Evolutionary conservation across 2,113 vertebrate species (phyloP), one percentile per base, ranked within the genome.

Genomic region (Dolichallabes microphthalmus): DNA sequence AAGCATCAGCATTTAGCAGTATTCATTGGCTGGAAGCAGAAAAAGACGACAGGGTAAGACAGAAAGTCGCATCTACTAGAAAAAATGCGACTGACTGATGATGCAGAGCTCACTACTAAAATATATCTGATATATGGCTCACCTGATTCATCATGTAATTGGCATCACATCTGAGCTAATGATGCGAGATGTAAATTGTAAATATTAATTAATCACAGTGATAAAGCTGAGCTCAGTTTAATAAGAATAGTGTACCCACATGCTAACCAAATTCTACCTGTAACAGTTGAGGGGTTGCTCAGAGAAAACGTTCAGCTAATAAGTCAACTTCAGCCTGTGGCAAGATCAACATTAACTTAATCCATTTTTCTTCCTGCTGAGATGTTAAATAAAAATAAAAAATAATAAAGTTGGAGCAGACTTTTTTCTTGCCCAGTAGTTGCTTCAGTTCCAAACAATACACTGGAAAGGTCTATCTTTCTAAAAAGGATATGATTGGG

Each of bases 401-500:
- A 45, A 45, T 0, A 45, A 45, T 35, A n/a, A n/a, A n/a, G 32
- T 35, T 35, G 2, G 2, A 35, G 32, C 32, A 35, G 32, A 35
- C 32, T 35, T 35, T 35, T 35, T 35, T 35, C 2, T 35, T 35
- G 35, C 17, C 3, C 35, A 73, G 69, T 22, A 10, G 14, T 27
- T 76, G 17, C 17, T 27, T 76, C 50, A n/a, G 5, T 27, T 55
- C 15, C 27, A 58, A 57, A 77, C 75, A 77, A 57, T 6, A 11
- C 4, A 52, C 45, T 12, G 45, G 8, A 20, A 69, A 12, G 10
- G 12, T n/a, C 12, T 22, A 73, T 2, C 2, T 76, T 45, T 68
- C 14, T 9, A 76, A 82, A 22, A 98, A 99, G 97, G 98, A 99
- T 99, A 99, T 99, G 93, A 94, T 99, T 99, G 78, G 98, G 97